A percentile compares a stretch with the other conserved stretches of the same genome.
These are phyloP conservation scores for Nasalis larvatus DNA, from an alignment of 2,113 vertebrate genomes.

Conservation along the genomic window DNA sequence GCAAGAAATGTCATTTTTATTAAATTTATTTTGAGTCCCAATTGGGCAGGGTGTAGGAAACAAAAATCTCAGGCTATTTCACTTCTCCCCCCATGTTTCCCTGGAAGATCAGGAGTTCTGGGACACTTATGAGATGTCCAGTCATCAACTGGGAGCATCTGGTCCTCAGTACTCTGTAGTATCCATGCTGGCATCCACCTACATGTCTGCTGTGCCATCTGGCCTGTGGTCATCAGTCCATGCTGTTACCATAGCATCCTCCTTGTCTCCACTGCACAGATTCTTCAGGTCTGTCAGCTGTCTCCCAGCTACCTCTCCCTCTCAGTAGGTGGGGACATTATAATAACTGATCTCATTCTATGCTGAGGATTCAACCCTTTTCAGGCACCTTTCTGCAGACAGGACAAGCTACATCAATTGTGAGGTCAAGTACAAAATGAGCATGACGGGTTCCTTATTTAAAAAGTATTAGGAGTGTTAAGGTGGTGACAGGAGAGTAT, in stretches of 20 bases:
- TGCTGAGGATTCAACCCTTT: neutral
- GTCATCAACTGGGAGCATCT: neutral
- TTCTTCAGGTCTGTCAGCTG: neutral
- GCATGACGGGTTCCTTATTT: neutral
- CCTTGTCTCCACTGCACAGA: neutral
- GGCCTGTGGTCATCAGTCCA: neutral
- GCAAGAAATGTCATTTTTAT: neutral
- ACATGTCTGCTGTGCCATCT: neutral
- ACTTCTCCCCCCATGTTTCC: neutral
- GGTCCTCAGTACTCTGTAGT: neutral
- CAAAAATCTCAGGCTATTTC: neutral
- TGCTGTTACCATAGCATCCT: neutral
- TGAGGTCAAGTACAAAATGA: neutral
- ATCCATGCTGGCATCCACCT: neutral
- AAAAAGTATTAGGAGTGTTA: constrained; percentile 12
- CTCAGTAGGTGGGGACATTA: neutral
- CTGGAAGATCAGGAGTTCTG: neutral
- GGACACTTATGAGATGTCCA: neutral
- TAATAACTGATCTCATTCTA: neutral
- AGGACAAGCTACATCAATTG: neutral
- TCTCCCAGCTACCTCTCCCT: neutral
- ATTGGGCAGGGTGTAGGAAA: neutral
- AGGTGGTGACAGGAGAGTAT: neutral
- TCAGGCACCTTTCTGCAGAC: neutral
- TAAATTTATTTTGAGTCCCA: neutral